Conservation (phyloP, 2,888 invertebrate genomes). For the Acleris emargana region DNA sequence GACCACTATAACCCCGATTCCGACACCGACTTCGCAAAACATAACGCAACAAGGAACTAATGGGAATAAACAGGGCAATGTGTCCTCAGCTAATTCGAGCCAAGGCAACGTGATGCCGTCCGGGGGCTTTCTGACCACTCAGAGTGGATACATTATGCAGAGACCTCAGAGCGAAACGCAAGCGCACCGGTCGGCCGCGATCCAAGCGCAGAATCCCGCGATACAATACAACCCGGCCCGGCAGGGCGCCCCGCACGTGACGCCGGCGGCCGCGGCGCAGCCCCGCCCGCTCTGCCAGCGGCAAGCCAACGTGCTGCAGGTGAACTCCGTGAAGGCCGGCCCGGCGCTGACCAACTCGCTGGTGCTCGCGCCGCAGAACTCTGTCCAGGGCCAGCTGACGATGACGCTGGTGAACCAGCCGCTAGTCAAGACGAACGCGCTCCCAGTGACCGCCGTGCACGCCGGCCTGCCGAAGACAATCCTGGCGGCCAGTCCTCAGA, state of each 20-base stretch:
- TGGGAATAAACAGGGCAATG: too few relatives aligned
- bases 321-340: slow-evolving; percentile 5
- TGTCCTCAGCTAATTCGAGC: too few relatives aligned
- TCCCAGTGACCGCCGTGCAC: slow-evolving; percentile 4
- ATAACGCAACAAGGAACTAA: too few relatives aligned
- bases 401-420: neutral
- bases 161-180: neutral
- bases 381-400: neutral
- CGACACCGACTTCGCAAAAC: too few relatives aligned
- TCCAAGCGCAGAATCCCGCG: too few relatives aligned
- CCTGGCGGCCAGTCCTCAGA: too few relatives aligned
- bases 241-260: too few relatives aligned
- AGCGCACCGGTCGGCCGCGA: neutral
- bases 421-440: neutral
- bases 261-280: neutral
- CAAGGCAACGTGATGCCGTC: neutral
- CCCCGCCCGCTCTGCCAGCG: neutral
- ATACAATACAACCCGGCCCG: too few relatives aligned
- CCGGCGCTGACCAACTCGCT: neutral
- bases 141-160: neutral
- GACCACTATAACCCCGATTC: too few relatives aligned
- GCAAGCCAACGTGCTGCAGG: neutral
- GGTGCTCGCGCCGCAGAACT: too few relatives aligned
- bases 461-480: neutral
- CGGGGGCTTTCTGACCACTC: neutral